Evolutionary conservation across 2,113 vertebrate genomes (phyloP).

Genomic region (Ciconia boyciana): DNA sequence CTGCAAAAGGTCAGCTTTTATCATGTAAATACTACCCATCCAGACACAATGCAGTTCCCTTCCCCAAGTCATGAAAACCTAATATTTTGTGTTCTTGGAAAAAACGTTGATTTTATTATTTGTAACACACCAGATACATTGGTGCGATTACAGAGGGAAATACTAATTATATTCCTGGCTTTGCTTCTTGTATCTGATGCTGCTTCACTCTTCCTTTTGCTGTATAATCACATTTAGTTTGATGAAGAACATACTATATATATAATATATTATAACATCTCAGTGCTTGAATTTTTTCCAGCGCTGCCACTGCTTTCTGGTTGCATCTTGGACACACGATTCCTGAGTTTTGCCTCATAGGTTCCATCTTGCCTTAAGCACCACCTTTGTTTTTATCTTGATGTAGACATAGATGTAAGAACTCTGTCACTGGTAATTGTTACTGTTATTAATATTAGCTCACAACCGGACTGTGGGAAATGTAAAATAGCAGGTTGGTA

Average conservation of each 20-base stretch:
- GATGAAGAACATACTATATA: background rate
- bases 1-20: slow-evolving; percentile 4
- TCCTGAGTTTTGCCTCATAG: background rate
- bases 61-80: background rate
- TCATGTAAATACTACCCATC: background rate
- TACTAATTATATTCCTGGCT: background rate
- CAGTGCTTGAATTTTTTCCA: background rate
- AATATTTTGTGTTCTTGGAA: background rate
- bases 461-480: background rate
- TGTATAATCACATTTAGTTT: background rate
- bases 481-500: background rate
- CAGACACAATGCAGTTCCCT: background rate
- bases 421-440: background rate
- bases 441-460: background rate
- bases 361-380: background rate
- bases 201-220: background rate
- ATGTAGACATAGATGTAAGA: background rate
- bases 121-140: background rate
- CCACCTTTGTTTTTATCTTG: background rate
- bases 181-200: background rate
- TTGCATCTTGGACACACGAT: background rate
- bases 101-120: background rate
- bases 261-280: background rate
- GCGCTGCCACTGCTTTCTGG: background rate
- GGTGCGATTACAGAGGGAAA: background rate